Base-by-base conservation (phyloP, 2,113 vertebrate genomes). In the Brachionichthys hirsutus region DNA sequence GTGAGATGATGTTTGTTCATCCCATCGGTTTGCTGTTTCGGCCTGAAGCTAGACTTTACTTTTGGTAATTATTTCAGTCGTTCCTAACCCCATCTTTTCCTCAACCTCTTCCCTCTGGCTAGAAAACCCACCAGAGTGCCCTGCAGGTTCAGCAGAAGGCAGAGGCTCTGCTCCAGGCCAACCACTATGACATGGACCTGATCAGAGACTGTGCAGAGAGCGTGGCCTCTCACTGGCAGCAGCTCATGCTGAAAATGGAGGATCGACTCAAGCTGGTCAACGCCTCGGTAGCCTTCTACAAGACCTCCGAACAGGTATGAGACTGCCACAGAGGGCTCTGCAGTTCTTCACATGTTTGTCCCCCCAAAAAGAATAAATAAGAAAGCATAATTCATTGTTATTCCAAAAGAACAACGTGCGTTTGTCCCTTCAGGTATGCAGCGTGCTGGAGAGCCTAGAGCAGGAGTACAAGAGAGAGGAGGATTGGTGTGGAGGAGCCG, bases 81-180 rank as follows among this genome's bases (percentile, higher is more conserved):
- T 34, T 57, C 14, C 14, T 60, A 10, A 62, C 14, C 15, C 4
- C 7, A 3, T 47, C 12, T 22, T 9, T 22, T 44, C 30, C 30
- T 40, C 12, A 6, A 34, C 17, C 50, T 17, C n/a, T 30, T 15
- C 12, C 9, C 20, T 15, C 19, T 20, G 5, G 70, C 34, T 77
- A 99, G 96, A 99, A 99, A 89, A 99, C 97, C 0, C 97, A 99
- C 70, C 97, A 99, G 89, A 99, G 95, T 7, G 97, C 97, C 0
- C 93, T 99, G 78, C 97, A 99, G 89, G 95, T 99, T n/a, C 96
- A 98, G 89, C 96, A 99, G 89, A 99, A 99, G 85, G 97, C 97
- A 0, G 97, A 99, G 75, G 94, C 93, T 15, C 92, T 99, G 91
- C 90, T 99, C 19, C 96, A 98, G 89, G 95, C 96, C 41, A 98